These are phyloP conservation scores for Channa striata DNA, from an alignment of 2,797 vertebrate species.

Conservation along the genomic window DNA sequence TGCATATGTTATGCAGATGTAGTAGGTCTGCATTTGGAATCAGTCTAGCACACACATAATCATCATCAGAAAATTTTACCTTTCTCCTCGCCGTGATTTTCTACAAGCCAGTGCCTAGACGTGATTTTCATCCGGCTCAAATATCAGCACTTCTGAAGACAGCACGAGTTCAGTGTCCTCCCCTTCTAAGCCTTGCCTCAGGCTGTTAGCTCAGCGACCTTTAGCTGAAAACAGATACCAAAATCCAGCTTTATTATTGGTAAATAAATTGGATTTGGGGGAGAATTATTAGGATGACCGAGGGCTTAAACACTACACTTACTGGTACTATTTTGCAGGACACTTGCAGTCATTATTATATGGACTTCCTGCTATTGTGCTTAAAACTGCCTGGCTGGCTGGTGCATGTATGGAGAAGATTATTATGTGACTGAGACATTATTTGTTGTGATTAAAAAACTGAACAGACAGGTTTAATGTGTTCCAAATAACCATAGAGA, in stretches of 20 bases:
- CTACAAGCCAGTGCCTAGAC: background rate
- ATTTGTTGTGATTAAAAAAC: conserved; percentile 20
- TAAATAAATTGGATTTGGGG: conserved; percentile 29
- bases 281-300: background rate
- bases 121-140: background rate
- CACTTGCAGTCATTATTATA: conserved; percentile 1
- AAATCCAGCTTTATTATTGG: conserved; percentile 19
- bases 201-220: conserved; percentile 51
- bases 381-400: background rate
- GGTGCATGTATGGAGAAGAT: background rate
- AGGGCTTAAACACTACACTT: background rate
- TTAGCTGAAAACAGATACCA: conserved; percentile 53
- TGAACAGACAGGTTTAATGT: conserved; percentile 19
- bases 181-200: background rate
- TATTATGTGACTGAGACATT: background rate
- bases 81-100: too few species aligned
- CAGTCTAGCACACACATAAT: background rate
- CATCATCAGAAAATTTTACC: too few species aligned
- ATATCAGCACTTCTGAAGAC: background rate
- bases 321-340: background rate
- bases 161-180: conserved; percentile 19
- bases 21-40: background rate
- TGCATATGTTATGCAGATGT: background rate
- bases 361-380: too few species aligned
- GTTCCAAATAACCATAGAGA: conserved; percentile 33